These are phyloP conservation scores for Halichondria panicea DNA, from an alignment of 37 sponge, comb jelly and placozoan genomes.

Conservation along the genomic window DNA sequence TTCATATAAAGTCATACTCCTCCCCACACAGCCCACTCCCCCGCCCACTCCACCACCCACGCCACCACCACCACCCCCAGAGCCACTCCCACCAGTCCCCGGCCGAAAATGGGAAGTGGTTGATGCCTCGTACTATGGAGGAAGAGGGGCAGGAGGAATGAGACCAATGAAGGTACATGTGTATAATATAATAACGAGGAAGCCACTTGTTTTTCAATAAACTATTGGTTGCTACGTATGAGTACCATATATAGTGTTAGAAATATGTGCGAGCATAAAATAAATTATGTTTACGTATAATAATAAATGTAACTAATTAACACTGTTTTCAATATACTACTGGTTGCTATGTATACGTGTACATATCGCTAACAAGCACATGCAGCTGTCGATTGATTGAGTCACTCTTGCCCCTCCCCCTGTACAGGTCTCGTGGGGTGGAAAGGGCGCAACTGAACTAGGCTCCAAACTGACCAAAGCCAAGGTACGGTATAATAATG, in stretches of 20 bases:
- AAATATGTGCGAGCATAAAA: not conserved
- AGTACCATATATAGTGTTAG: no score
- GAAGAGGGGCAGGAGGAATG: conserved; percentile 59
- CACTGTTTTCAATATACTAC: not conserved
- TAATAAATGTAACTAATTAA: not conserved
- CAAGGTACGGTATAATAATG: conserved; percentile 20
- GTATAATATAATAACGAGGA: no score
- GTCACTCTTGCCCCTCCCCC: not conserved
- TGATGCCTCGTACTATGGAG: conserved; percentile 66
- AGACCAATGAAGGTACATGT: conserved; percentile 46
- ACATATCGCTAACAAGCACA: not conserved
- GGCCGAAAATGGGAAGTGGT: conserved; percentile 60
- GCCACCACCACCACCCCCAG: conserved; percentile 27
- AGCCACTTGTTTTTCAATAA: no score
- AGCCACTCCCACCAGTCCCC: conserved; percentile 3
- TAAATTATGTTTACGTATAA: not conserved
- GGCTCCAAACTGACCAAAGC: conserved; percentile 64
- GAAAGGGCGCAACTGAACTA: conserved; percentile 56
- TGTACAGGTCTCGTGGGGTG: conserved; percentile 67
- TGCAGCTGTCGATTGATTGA: not conserved
- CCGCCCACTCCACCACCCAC: not conserved
- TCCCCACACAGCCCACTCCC: conserved; percentile 3
- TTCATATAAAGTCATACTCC: not conserved
- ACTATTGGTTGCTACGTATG: no score
- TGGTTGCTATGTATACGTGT: not conserved